phyloP scores from a whole-genome alignment of 2,797 vertebrate genomes.

The Melanotaenia boesemani region DNA sequence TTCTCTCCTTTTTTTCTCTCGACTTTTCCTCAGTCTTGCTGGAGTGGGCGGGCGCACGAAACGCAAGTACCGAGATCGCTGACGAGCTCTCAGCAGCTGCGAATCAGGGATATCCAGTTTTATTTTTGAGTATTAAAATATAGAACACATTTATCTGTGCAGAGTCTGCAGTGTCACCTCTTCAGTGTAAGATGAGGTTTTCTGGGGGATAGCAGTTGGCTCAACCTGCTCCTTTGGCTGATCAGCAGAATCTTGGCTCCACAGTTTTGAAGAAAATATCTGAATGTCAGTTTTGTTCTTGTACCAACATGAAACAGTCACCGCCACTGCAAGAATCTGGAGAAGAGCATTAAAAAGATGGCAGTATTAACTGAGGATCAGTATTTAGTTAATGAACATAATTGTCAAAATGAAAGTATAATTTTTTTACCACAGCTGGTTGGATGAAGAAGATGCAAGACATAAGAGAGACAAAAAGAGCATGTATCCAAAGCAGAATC shows the following conservation, averaged over 20 bases:
- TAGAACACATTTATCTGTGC: background rate
- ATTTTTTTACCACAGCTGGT: slow-evolving; percentile 79
- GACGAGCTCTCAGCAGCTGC: slow-evolving; percentile 81
- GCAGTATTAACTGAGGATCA: background rate
- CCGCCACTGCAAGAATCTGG: slow-evolving; percentile 81
- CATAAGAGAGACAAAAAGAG: slow-evolving; percentile 82
- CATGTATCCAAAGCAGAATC: slow-evolving; percentile 81
- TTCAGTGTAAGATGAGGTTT: slow-evolving; percentile 48
- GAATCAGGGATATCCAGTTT: slow-evolving; percentile 32
- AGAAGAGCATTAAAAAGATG: slow-evolving; percentile 17
- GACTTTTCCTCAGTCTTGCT: slow-evolving; percentile 70
- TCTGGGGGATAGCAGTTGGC: slow-evolving; percentile 18
- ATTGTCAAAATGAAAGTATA: background rate
- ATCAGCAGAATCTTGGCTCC: slow-evolving; percentile 20
- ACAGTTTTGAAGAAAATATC: slow-evolving; percentile 44
- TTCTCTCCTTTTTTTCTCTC: slow-evolving; percentile 67
- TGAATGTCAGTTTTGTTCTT: slow-evolving; percentile 59
- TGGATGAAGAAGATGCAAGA: slow-evolving; percentile 84
- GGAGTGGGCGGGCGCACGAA: slow-evolving; percentile 74
- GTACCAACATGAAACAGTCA: slow-evolving; percentile 75
- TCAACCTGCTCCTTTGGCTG: background rate
- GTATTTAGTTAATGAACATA: background rate
- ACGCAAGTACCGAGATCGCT: slow-evolving; percentile 78
- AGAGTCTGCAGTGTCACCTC: slow-evolving; percentile 70
- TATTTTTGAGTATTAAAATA: background rate